Conservation (phyloP, 2,797 vertebrate species). For the Podarcis siculus region DNA sequence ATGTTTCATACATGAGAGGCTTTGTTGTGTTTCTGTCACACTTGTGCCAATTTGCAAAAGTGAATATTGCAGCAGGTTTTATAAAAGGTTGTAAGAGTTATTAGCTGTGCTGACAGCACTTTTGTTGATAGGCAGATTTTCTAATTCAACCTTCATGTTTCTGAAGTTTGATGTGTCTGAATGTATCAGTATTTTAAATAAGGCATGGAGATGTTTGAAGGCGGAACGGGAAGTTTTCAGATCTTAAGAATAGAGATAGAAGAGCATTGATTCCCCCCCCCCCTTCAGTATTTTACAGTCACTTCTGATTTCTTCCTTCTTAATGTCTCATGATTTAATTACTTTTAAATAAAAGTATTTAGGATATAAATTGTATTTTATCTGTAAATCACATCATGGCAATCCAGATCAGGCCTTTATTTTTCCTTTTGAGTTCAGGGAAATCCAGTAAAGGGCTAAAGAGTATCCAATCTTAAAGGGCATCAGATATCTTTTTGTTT, state of each 20-base stretch:
- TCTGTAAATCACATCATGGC: not conserved
- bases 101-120: not conserved
- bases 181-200: not conserved
- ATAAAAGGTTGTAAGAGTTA: not conserved
- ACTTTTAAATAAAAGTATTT: not conserved
- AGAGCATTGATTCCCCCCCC: not conserved
- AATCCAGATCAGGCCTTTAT: not conserved
- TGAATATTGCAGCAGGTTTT: not conserved
- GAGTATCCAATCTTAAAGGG: no score
- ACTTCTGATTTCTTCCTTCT: not conserved
- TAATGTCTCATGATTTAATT: not conserved
- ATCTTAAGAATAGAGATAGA: not conserved
- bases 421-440: not conserved
- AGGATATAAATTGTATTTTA: not conserved
- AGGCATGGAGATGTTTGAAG: not conserved
- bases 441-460: no score
- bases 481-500: no score
- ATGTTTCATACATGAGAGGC: not conserved
- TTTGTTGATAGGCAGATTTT: not conserved
- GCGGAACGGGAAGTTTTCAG: constrained; percentile 1
- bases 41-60: not conserved
- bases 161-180: constrained; percentile 6
- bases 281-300: not conserved
- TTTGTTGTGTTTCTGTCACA: constrained; percentile 17
- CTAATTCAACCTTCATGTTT: not conserved